These are phyloP conservation scores for Orchesella cincta DNA, from an alignment of 1,140 invertebrate genomes.

Conservation along the genomic window DNA sequence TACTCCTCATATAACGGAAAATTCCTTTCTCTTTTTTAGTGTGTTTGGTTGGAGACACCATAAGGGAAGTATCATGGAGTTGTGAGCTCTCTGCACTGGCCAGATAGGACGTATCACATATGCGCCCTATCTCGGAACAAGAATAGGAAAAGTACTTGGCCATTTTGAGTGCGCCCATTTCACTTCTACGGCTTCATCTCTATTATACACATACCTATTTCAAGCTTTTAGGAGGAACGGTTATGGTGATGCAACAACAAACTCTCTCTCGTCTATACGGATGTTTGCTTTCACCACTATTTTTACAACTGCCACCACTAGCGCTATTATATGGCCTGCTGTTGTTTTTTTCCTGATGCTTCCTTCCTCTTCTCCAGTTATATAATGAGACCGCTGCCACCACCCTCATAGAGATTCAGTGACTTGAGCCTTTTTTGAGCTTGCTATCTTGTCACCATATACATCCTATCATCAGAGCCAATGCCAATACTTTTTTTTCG, in stretches of 20 bases:
- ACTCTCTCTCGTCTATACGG: too few species aligned
- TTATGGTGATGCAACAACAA: background rate
- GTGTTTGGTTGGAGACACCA: too few species aligned
- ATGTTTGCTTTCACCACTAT: background rate
- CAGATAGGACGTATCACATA: background rate
- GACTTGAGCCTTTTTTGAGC: background rate
- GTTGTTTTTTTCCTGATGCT: constrained; percentile 1
- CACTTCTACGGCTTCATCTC: constrained; percentile 1
- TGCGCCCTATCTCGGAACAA: background rate
- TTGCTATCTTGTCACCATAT: constrained; percentile 5
- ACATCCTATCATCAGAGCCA: background rate
- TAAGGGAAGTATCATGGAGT: too few species aligned
- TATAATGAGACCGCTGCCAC: background rate
- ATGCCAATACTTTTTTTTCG: background rate
- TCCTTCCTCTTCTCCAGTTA: background rate
- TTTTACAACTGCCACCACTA: background rate
- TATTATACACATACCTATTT: background rate
- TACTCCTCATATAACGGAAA: too few species aligned
- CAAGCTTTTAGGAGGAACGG: background rate
- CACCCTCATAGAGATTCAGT: background rate
- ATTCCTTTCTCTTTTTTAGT: too few species aligned
- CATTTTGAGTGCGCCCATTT: background rate
- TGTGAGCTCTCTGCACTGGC: too few species aligned
- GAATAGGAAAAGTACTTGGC: background rate
- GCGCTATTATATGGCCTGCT: background rate